Evolutionary conservation across 2,888 invertebrate genomes (phyloP), one percentile per base, ranked within the genome.

Genomic region (Lepidocyrtoides sp.): DNA sequence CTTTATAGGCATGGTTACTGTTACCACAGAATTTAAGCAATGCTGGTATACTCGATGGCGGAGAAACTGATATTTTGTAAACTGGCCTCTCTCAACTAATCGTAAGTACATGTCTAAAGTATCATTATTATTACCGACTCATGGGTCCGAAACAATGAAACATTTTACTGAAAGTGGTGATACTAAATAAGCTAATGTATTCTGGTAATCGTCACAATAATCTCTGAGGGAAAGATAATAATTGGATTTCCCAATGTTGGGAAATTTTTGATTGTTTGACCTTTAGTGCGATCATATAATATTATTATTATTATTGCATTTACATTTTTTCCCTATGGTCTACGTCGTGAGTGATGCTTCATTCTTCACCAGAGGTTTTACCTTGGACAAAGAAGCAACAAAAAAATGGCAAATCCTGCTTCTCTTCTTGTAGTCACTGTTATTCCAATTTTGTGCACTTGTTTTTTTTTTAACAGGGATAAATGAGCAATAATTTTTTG

Each of bases 161-260:
- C 57, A 60, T 10, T 75, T 75, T 23, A 2, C 48, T 75, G 48
- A 75, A 26, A 75, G 23, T 23, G 48, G 7, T 4, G 36, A 36
- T 23, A 75, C 36, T 23, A 75, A 75, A 75, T 75, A 48, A 66
- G 66, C 32, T 66, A 32, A 32, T 32, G 32, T 66, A n/a, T 41
- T 4, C 8, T 54, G 32, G 81, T 81, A 81, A 26, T 66, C 82
- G 63, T 63, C 84, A 54, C 54, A 79, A 54, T 44, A 79, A 79
- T 48, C 57, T 77, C 51, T 51, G 17, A 10, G 26, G 17, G 17
- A 20, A 72, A 10, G 3, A 44, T 54, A 88, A 54, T 82, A 82
- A 54, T 82, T 88, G 88, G 88, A 72, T 88, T 88, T 88, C 88
- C 88, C 88, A 82, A 82, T 23, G 54, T 82, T 88, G 88, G 57